A percentile compares a stretch with the other conserved stretches of the same genome.
Conservation (phyloP, 2,797 vertebrate species). For the Enteromius unitaeniatus region DNA sequence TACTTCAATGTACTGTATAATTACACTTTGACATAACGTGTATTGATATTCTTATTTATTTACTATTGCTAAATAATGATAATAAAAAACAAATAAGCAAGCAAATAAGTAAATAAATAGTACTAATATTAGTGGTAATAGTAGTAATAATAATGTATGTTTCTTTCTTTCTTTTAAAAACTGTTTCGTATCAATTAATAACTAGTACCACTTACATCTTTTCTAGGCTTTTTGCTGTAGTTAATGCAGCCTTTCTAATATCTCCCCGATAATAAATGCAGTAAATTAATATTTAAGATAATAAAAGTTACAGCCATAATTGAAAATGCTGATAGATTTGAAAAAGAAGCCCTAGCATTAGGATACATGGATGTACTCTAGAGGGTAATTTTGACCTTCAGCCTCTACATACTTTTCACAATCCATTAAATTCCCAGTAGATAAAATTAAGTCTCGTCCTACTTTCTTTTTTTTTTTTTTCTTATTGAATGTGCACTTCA, state of each 20-base stretch:
- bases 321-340: background rate
- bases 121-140: background rate
- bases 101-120: background rate
- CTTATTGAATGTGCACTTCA: conserved; percentile 15
- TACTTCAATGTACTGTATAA: too few relatives aligned
- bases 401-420: background rate
- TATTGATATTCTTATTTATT: background rate
- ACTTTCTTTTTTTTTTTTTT: background rate
- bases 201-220: background rate
- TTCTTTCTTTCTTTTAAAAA: background rate
- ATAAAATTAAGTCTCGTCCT: background rate
- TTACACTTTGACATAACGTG: too few relatives aligned
- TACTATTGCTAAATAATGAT: background rate
- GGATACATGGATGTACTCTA: background rate
- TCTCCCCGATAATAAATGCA: background rate
- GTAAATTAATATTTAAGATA: background rate
- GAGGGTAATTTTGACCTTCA: conserved; percentile 24
- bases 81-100: background rate
- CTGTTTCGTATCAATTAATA: background rate
- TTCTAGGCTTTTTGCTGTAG: background rate
- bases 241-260: background rate
- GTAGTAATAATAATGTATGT: background rate
- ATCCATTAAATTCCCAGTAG: conserved; percentile 5
- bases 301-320: background rate
- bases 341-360: background rate